Evolutionary conservation across 2,888 invertebrate species (phyloP), one percentile per base, ranked within the genome.

Genomic region (Eupithecia dodoneata): DNA sequence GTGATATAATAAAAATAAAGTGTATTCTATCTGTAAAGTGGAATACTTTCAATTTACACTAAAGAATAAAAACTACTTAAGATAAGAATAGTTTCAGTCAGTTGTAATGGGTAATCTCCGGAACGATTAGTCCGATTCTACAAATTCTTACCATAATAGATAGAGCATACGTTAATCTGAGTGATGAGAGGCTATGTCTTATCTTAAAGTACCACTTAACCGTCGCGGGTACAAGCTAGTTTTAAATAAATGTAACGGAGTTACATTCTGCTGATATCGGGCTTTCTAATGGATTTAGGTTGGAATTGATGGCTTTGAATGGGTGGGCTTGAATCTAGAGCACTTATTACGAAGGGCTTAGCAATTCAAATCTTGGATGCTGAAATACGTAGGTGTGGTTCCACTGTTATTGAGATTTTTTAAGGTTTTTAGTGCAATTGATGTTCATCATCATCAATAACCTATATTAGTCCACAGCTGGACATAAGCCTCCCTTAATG

Each of bases 231-330:
- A 59, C 7, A 4, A 59, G 9, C 59, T 74, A 77, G 75, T 78
- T 75, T 66, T 59, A 59, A 73, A 75, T 78, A 18, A 63, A 65
- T 71, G 66, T 74, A 70, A 75, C 71, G 55, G 47, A 59, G 52
- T 78, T 73, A 42, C 55, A 41, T 71, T 63, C 72, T 65, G 69
- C 52, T 72, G 66, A 69, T 77, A 77, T 74, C 69, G n/a, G 47
- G 10, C 69, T 71, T 12, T 71, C 70, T 72, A 65, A 75, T 73
- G 66, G 15, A 73, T 73, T 70, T 66, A 66, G 44, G 65, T 72
- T 74, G 49, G n/a, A 66, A 55, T 71, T 76, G 67, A 70, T 70
- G 70, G 18, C 70, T 45, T 70, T 45, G 13, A 18, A 63, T 63
- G 63, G 63, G 44, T 72, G 45, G 65, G 44, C 65, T 65, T 73